Base-by-base conservation (phyloP, 2,888 invertebrate genomes). In the Crossocerus cetratus region DNA sequence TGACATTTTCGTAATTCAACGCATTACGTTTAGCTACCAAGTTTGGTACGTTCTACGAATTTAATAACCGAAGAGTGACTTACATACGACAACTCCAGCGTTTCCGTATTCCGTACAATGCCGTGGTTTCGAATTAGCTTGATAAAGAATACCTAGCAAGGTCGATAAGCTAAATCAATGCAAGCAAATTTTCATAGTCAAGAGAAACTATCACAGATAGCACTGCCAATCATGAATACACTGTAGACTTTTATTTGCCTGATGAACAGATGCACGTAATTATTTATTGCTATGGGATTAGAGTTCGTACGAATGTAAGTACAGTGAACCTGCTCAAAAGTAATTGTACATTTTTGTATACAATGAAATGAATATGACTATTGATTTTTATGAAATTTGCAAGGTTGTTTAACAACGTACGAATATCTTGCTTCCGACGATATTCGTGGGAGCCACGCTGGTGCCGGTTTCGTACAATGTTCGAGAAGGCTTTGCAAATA, bases 221-320 rank as follows among this genome's bases (percentile, higher is more conserved):
- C 81, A 81, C 81, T 81, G 81, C 81, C 81, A 81, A 61, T 81
- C 66, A 69, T 20, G 69, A 70, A 72, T 66, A 64, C 58, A 60
- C 70, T 66, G 54, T 61, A 68, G 63, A 61, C 54, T 69, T 65
- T 68, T 72, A 63, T 61, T 68, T 44, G 66, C 59, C 63, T 54
- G 62, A 56, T 59, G 59, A 65, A 65, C 63, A 70, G 43, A 45
- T 72, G 54, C 32, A 32, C 32, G 32, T 75, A 70, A 70, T 78
- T 78, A 71, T 76, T 42, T 78, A 76, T 71, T 73, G 67, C 76
- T 76, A 78, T 65, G 65, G 49, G 70, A 71, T 75, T 78, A 77
- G 69, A 66, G 61, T 78, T 74, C 65, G 58, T 49, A 49, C 49
- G 49, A 49, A 71, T 77, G 75, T 78, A 72, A 78, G 58, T 68